Percentiles rank a stretch among this genome's conserved stretches.
phyloP scores from a whole-genome alignment of 2,113 vertebrate species.

The Saccopteryx bilineata region DNA sequence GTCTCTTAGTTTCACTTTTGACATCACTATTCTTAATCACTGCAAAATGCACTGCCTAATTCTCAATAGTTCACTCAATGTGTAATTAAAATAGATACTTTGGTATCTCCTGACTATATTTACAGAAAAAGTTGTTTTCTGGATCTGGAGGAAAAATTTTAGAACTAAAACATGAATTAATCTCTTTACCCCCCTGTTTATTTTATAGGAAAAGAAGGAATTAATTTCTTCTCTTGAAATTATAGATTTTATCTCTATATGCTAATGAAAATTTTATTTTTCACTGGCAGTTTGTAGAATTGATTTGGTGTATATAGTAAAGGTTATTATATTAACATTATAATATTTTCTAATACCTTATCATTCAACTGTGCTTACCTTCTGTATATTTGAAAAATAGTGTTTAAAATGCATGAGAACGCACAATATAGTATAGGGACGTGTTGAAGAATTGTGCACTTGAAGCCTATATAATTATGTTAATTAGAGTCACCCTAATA shows the following conservation, averaged over 20 bases:
- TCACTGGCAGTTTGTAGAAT: background rate
- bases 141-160: constrained; percentile 12
- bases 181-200: background rate
- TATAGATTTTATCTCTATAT: background rate
- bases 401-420: background rate
- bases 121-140: background rate
- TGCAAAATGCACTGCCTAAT: background rate
- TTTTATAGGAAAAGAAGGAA: background rate
- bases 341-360: background rate
- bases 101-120: background rate
- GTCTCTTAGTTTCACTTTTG: no score
- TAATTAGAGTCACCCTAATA: no score
- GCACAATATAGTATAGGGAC: no score
- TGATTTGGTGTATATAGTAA: background rate
- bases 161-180: background rate
- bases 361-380: constrained; percentile 21
- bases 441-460: no score
- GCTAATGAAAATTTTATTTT: constrained; percentile 21
- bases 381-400: background rate
- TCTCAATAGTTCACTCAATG: background rate
- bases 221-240: constrained; percentile 49
- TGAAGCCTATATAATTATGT: no score
- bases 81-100: background rate
- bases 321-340: constrained; percentile 26
- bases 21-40: background rate